Base-by-base conservation (phyloP, 2,888 invertebrate species). In the Gisinianus flammeolus region DNA sequence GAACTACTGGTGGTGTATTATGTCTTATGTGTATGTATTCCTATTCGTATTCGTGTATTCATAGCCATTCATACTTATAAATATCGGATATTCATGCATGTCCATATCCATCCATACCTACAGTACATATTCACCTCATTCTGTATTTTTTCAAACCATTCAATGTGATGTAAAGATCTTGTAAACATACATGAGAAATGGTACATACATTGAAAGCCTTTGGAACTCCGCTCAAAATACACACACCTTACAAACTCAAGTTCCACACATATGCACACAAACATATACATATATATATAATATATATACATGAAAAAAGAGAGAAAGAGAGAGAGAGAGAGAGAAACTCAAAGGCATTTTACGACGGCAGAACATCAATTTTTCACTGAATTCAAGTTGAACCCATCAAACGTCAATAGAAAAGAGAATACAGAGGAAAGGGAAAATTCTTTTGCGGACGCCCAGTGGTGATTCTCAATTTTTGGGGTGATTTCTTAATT, bases 401-500 rank as follows among this genome's bases (percentile, higher is more conserved):
- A 69, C 58, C 76, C 76, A 76, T 76, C 71, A 77, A 77, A 70
- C 69, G 77, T 77, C 70, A 77, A 70, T 77, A 62, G 70, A 71
- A 62, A 70, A 58, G 58, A 64, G 74, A 74, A 74, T 74, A 74
- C 24, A 33, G 64, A 73, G 44, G 44, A 73, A 71, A 71, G 31
- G 71, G 70, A 54, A 56, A 52, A 68, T 68, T 67, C 76, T 68
- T 33, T 56, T 66, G 75, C 75, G 67, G 76, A 76, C 67, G 76
- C 62, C 73, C 73, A 73, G 64, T 73, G 73, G 73, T 73, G 73
- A 73, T 73, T 73, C 73, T 62, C 73, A 68, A 76, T 76, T 76
- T 62, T 74, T 76, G 67, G 67, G 76, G 76, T 76, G 76, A 80
- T 74, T 76, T 77, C 79, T 80, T 80, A 80, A 80, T 80, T 80